A percentile compares a stretch with the other conserved stretches of the same genome.
These are phyloP conservation scores for Diarsia rubi DNA, from an alignment of 2,888 invertebrate genomes.

Conservation along the genomic window DNA sequence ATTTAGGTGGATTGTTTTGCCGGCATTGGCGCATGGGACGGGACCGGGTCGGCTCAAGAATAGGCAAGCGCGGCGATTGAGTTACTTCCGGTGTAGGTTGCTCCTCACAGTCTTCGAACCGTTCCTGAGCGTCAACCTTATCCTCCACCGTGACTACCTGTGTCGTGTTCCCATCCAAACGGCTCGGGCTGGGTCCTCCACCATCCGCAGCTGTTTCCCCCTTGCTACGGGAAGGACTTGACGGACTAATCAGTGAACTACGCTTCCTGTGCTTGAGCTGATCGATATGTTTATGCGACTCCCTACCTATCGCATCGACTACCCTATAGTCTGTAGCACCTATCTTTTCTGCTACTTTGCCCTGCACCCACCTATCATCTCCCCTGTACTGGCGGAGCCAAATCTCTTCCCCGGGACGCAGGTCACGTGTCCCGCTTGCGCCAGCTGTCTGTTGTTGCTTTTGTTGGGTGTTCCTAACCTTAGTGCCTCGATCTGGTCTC, in stretches of 20 bases:
- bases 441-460: conserved; percentile 1
- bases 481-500: background rate
- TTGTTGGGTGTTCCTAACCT: background rate
- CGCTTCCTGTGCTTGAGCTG: background rate
- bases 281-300: conserved; percentile 1
- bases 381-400: background rate
- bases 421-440: background rate
- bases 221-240: background rate
- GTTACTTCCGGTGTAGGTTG: background rate
- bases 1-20: background rate
- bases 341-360: background rate
- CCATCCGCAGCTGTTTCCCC: background rate
- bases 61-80: conserved; percentile 1
- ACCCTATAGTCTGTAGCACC: background rate
- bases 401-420: conserved; percentile 3
- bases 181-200: background rate
- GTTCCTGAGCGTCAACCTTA: background rate
- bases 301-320: background rate
- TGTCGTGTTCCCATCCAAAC: background rate
- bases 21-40: background rate
- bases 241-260: conserved; percentile 2
- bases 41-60: background rate
- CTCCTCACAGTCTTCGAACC: background rate
- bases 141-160: background rate
- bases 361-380: background rate